phyloP scores from a whole-genome alignment of 2,888 invertebrate genomes.

The Hyppa rectilinea region DNA sequence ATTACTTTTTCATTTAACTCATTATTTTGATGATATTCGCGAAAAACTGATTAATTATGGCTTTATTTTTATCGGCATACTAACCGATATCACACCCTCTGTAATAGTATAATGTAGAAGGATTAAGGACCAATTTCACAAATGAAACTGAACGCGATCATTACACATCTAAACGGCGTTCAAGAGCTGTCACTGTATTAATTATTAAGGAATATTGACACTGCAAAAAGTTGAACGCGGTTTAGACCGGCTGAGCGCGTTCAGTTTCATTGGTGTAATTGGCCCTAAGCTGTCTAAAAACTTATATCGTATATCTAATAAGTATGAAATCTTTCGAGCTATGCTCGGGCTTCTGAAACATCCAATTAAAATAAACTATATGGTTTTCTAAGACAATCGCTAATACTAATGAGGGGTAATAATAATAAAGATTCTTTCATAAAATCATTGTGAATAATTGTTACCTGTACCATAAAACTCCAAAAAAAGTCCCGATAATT shows the following conservation, averaged over 20 bases:
- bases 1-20: conserved; percentile 20
- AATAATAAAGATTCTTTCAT: background rate
- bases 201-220: too few relatives aligned
- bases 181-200: too few relatives aligned
- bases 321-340: background rate
- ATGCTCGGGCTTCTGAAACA: too few relatives aligned
- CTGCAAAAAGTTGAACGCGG: too few relatives aligned
- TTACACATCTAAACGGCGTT: too few relatives aligned
- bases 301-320: background rate
- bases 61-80: background rate
- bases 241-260: too few relatives aligned
- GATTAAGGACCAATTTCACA: too few relatives aligned
- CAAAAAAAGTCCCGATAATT: conserved; percentile 34
- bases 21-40: conserved; percentile 12
- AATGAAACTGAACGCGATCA: too few relatives aligned
- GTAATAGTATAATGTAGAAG: background rate
- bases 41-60: background rate
- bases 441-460: conserved; percentile 16
- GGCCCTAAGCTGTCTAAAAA: background rate
- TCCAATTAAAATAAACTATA: too few relatives aligned
- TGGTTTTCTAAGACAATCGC: background rate
- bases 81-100: background rate
- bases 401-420: background rate
- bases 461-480: background rate
- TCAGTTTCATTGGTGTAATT: too few relatives aligned